These are phyloP conservation scores for Elymnias hypermnestra DNA, from an alignment of 1,140 invertebrate species.

Conservation along the genomic window DNA sequence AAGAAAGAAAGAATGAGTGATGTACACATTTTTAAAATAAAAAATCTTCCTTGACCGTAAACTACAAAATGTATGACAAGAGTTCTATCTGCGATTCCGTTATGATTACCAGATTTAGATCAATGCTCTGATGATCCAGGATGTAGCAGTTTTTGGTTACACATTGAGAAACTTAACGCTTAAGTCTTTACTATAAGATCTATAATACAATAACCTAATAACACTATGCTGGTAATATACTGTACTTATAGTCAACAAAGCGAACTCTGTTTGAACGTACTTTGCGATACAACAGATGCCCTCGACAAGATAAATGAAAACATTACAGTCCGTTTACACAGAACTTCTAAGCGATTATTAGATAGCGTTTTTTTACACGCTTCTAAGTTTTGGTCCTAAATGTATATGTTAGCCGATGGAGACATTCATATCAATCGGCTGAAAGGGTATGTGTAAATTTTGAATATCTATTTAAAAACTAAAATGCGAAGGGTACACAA, in stretches of 20 bases:
- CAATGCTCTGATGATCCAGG: conserved; percentile 42
- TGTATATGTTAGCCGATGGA: no score
- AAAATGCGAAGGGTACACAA: no score
- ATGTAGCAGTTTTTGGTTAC: conserved; percentile 19
- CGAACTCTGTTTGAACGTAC: conserved; percentile 33
- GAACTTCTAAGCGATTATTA: no score
- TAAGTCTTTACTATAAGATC: conserved; percentile 5
- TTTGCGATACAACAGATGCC: conserved; percentile 40
- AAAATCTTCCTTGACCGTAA: no score
- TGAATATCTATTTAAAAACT: no score
- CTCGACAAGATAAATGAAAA: conserved; percentile 38
- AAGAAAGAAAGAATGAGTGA: no score
- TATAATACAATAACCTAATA: conserved; percentile 4
- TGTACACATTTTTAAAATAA: no score
- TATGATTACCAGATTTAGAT: conserved; percentile 41
- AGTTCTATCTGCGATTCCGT: conserved; percentile 38
- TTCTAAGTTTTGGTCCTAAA: no score
- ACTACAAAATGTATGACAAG: conserved; percentile 22
- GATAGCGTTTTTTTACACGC: no score
- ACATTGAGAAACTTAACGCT: conserved; percentile 3
- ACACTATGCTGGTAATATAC: neutral
- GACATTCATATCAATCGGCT: no score
- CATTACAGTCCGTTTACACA: no score
- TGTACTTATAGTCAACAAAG: conserved; percentile 29
- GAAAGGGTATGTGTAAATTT: no score